phyloP scores from a whole-genome alignment of 2,113 vertebrate genomes.

The Protomyctophum bolini region DNA sequence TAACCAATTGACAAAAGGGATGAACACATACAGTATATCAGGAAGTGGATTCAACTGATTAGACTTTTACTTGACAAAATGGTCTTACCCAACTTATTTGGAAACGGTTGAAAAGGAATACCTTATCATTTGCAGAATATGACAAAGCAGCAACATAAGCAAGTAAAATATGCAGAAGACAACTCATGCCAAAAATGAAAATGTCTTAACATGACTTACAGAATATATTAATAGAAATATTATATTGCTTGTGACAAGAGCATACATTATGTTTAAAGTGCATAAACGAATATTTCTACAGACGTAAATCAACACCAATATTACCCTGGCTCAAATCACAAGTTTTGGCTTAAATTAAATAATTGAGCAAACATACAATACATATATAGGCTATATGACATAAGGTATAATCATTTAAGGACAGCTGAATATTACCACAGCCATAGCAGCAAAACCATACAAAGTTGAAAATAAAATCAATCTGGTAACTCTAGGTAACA shows the following conservation, averaged over 20 bases:
- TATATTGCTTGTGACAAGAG: constrained; percentile 52
- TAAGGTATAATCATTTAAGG: constrained; percentile 8
- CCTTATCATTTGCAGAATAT: not conserved
- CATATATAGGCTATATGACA: not conserved
- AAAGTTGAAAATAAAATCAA: constrained; percentile 21
- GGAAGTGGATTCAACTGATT: constrained; percentile 19
- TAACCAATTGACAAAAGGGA: constrained; percentile 6
- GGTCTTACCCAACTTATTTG: too few species aligned
- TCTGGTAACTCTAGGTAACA: constrained; percentile 13
- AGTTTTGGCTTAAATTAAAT: not conserved
- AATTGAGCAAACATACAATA: constrained; percentile 5
- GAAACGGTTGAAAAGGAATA: too few species aligned
- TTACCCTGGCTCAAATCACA: constrained; percentile 21
- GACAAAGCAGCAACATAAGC: not conserved
- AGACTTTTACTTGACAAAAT: not conserved
- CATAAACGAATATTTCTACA: constrained; percentile 46
- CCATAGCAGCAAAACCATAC: constrained; percentile 9
- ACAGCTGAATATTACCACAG: constrained; percentile 22
- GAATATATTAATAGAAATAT: constrained; percentile 48
- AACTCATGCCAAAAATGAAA: constrained; percentile 6
- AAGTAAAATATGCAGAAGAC: constrained; percentile 10
- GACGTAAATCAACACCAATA: constrained; percentile 36
- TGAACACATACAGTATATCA: not conserved
- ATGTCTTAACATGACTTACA: constrained; percentile 15
- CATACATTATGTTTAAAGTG: constrained; percentile 64